phyloP scores from a whole-genome alignment of 53 echinoderm and acorn worm genomes.

The Zoroaster sp. region DNA sequence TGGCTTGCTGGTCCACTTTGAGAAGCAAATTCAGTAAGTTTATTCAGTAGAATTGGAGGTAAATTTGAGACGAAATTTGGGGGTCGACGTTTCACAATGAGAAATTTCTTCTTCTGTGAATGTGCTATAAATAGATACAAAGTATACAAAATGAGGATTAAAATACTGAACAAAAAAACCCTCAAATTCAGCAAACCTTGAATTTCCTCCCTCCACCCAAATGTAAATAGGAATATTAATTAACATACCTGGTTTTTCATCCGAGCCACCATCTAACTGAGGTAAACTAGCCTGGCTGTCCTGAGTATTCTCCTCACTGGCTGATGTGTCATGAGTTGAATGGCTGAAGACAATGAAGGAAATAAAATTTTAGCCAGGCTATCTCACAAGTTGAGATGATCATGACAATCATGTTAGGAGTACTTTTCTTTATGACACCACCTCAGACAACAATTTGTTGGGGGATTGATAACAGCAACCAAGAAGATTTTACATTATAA shows the following conservation, averaged over 20 bases:
- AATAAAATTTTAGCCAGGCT: not conserved
- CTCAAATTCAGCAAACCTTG: not conserved
- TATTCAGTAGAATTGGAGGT: not conserved
- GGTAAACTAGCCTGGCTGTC: constrained; percentile 48
- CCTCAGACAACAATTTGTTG: too few species aligned
- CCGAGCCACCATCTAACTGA: constrained; percentile 79
- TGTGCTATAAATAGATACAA: not conserved
- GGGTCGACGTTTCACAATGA: not conserved
- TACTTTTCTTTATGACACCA: not conserved
- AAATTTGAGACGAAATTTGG: not conserved
- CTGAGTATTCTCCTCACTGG: constrained; percentile 20
- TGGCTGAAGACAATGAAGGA: not conserved
- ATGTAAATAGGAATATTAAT: too few species aligned
- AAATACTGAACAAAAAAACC: not conserved
- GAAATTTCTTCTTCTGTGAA: constrained; percentile 7
- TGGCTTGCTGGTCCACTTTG: constrained; percentile 6
- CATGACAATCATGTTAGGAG: too few species aligned
- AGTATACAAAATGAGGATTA: not conserved
- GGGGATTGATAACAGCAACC: too few species aligned
- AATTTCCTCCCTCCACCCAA: too few species aligned
- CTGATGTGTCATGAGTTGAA: constrained; percentile 27
- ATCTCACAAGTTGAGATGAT: too few species aligned
- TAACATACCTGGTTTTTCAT: constrained; percentile 65
- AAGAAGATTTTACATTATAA: too few species aligned
- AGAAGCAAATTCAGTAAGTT: not conserved